Evolutionary conservation across 2,113 vertebrate genomes (phyloP).

Genomic region (Pyrgilauda ruficollis): DNA sequence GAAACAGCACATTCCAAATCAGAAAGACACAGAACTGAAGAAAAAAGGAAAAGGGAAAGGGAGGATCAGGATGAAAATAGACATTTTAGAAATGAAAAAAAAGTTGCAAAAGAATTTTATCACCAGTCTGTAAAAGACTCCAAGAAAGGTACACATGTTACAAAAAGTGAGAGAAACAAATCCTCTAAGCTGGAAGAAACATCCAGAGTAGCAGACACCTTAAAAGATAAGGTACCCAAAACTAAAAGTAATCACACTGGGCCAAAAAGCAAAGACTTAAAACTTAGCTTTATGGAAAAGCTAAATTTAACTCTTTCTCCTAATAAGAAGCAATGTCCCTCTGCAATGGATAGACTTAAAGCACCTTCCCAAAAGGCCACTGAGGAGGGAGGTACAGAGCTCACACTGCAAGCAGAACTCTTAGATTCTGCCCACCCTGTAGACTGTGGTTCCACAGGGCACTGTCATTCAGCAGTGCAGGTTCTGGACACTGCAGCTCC

Average conservation of each 20-base stretch:
- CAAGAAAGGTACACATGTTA: constrained; percentile 29
- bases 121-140: constrained; percentile 56
- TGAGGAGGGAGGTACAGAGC: neutral
- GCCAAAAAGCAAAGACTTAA: constrained; percentile 75
- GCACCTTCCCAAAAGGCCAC: neutral
- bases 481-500: neutral
- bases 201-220: neutral
- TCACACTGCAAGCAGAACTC: neutral
- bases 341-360: constrained; percentile 16
- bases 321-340: constrained; percentile 79
- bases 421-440: neutral
- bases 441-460: neutral
- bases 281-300: constrained; percentile 96
- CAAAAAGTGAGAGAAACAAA: constrained; percentile 48
- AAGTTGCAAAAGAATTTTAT: constrained; percentile 11
- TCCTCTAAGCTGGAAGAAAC: neutral
- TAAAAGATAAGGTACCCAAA: constrained; percentile 44
- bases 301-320: constrained; percentile 95
- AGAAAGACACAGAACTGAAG: constrained; percentile 73
- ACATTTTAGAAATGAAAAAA: constrained; percentile 66
- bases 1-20: constrained; percentile 63
- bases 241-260: constrained; percentile 1
- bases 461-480: neutral
- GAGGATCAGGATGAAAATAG: constrained; percentile 67
- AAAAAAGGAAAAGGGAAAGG: constrained; percentile 75